Evolutionary conservation across 2,797 vertebrate species (phyloP).

Genomic region (Nothura maculosa): DNA sequence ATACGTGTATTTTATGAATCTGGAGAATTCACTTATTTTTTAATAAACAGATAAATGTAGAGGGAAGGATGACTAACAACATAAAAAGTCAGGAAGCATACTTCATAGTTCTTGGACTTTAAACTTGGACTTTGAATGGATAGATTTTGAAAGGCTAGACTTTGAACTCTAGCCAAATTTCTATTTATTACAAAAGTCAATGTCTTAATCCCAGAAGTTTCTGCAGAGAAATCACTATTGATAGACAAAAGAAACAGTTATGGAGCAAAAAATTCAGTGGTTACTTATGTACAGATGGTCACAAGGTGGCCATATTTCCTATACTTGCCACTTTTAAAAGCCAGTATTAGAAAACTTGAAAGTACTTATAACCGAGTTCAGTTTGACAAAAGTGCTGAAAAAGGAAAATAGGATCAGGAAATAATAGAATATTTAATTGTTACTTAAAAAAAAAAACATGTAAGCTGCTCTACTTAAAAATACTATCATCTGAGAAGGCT

Average conservation of each 20-base stretch:
- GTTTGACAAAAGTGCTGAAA: not conserved
- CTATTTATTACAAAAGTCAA: not conserved
- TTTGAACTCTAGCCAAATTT: not conserved
- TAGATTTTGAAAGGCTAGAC: too few relatives aligned
- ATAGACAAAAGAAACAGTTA: not conserved
- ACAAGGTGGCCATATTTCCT: not conserved
- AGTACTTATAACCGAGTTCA: not conserved
- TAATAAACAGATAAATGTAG: not conserved
- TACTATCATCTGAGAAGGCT: not conserved
- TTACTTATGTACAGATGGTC: not conserved
- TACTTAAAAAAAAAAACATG: not conserved
- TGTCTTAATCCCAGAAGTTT: not conserved
- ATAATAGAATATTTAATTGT: not conserved
- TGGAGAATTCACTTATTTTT: not conserved
- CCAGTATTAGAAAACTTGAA: not conserved
- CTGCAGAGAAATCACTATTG: not conserved
- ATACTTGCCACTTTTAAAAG: not conserved
- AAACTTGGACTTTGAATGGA: too few relatives aligned
- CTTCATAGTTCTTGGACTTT: not conserved
- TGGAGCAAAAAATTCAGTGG: not conserved
- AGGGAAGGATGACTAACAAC: not conserved
- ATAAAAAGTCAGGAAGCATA: not conserved
- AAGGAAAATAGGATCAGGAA: not conserved
- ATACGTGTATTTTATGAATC: not conserved
- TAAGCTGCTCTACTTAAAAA: not conserved